Conservation (phyloP, 1,140 invertebrate genomes). For the Polypedilum vanderplanki region DNA sequence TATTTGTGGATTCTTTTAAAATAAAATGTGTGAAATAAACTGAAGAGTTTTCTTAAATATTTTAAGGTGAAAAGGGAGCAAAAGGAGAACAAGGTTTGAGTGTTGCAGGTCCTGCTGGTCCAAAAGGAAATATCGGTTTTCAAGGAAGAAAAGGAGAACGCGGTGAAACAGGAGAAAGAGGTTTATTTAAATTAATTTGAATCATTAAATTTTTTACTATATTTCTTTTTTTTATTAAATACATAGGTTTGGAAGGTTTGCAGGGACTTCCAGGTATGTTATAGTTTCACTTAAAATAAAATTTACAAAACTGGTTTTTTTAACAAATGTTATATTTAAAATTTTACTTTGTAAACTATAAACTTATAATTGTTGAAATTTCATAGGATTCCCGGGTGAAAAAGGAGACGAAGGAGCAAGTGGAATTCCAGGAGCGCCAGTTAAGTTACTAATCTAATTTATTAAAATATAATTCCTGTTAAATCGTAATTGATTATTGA, state of each 20-base stretch:
- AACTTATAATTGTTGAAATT: too few species aligned
- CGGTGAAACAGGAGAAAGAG: slow-evolving; percentile 57
- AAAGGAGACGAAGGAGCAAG: slow-evolving; percentile 56
- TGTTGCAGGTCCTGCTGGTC: slow-evolving; percentile 61
- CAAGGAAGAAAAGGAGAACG: slow-evolving; percentile 54
- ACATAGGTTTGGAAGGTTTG: background rate
- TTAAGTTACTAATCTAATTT: too few species aligned
- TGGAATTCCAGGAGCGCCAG: slow-evolving; percentile 39
- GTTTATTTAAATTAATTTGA: slow-evolving; percentile 49
- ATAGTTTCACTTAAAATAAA: too few species aligned
- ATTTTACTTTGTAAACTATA: too few species aligned
- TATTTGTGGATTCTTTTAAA: background rate
- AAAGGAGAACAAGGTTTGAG: slow-evolving; percentile 70
- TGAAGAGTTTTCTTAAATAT: background rate
- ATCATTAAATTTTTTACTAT: background rate
- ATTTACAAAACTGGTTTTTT: too few species aligned
- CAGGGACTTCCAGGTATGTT: too few species aligned
- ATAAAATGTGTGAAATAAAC: background rate
- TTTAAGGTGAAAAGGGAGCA: slow-evolving; percentile 54
- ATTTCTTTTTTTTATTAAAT: background rate
- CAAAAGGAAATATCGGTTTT: slow-evolving; percentile 47
- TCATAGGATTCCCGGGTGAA: slow-evolving; percentile 51
- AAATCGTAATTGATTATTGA: too few species aligned
- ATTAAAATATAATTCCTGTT: too few species aligned
- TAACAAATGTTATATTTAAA: too few species aligned